These are phyloP conservation scores for Oligia latruncula DNA, from an alignment of 2,888 invertebrate species.

Conservation along the genomic window DNA sequence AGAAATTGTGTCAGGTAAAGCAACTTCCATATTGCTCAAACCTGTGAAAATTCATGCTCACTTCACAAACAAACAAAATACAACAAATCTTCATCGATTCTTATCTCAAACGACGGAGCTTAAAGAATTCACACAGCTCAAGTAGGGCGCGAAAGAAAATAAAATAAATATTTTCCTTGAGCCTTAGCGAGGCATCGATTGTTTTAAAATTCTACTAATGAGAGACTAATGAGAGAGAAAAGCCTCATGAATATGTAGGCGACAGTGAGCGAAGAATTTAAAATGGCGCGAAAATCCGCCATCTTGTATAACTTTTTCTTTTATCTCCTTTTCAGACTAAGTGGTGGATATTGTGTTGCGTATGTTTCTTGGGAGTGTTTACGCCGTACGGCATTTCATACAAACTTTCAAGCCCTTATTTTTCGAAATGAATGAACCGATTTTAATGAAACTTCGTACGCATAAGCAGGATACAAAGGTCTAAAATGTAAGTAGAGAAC, in stretches of 20 bases:
- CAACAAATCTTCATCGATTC: slow-evolving; percentile 15
- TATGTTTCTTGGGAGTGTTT: slow-evolving; percentile 4
- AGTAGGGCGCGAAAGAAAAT: slow-evolving; percentile 31
- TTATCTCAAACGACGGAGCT: slow-evolving; percentile 20
- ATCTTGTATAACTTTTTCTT: slow-evolving; percentile 47
- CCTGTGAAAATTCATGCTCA: slow-evolving; percentile 15
- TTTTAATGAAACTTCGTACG: too few species aligned
- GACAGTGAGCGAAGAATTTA: slow-evolving; percentile 39
- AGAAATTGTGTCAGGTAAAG: background rate
- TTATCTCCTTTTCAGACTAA: slow-evolving; percentile 19
- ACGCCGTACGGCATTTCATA: too few species aligned
- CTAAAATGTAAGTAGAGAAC: too few species aligned
- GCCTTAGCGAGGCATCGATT: slow-evolving; percentile 39
- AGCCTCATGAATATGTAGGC: slow-evolving; percentile 47
- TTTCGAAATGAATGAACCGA: too few species aligned
- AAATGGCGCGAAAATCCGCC: slow-evolving; percentile 47
- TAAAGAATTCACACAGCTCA: slow-evolving; percentile 27
- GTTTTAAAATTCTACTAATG: slow-evolving; percentile 45
- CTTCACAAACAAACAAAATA: slow-evolving; percentile 18
- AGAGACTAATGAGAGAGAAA: slow-evolving; percentile 56
- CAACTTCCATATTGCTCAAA: slow-evolving; percentile 12
- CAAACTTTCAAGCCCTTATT: too few species aligned
- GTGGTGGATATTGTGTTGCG: slow-evolving; percentile 26
- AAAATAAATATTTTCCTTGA: slow-evolving; percentile 26
- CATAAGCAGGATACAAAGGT: too few species aligned